These are phyloP conservation scores for Dexiosoma caninum DNA, from an alignment of 2,888 invertebrate species.

Conservation along the genomic window DNA sequence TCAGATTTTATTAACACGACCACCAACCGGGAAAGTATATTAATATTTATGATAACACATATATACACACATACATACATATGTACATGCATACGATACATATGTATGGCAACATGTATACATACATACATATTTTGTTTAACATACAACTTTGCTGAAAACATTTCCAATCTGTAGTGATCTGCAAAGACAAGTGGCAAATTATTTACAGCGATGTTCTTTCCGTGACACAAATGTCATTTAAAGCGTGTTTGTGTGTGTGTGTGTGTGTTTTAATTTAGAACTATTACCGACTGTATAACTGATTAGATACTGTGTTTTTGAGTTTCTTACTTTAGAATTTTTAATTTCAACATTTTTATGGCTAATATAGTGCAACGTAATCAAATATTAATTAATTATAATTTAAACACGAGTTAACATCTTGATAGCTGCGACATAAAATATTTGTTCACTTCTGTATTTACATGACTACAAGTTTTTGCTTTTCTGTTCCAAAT, in stretches of 20 bases:
- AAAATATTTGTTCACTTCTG: background rate
- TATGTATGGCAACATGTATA: no score
- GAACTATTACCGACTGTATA: no score
- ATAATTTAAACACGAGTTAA: slow-evolving; percentile 12
- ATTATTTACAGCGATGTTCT: background rate
- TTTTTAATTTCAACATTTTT: no score
- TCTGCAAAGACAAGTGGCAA: no score
- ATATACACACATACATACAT: background rate
- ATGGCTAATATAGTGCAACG: background rate
- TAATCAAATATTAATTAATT: background rate
- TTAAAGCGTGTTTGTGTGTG: no score
- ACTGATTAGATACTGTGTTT: background rate
- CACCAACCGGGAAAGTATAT: slow-evolving; percentile 32
- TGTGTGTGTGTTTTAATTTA: no score
- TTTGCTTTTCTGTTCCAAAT: background rate
- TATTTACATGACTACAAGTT: background rate
- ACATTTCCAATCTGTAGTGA: no score
- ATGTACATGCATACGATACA: no score
- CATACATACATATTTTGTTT: no score
- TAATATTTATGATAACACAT: background rate
- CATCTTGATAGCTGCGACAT: slow-evolving; percentile 17
- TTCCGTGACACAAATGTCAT: background rate
- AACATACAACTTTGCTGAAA: no score
- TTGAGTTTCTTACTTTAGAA: background rate
- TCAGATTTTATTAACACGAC: slow-evolving; percentile 11